Percentiles rank a stretch among this genome's conserved stretches.
phyloP scores from a whole-genome alignment of 2,797 vertebrate species.

The Hybognathus amarus region DNA sequence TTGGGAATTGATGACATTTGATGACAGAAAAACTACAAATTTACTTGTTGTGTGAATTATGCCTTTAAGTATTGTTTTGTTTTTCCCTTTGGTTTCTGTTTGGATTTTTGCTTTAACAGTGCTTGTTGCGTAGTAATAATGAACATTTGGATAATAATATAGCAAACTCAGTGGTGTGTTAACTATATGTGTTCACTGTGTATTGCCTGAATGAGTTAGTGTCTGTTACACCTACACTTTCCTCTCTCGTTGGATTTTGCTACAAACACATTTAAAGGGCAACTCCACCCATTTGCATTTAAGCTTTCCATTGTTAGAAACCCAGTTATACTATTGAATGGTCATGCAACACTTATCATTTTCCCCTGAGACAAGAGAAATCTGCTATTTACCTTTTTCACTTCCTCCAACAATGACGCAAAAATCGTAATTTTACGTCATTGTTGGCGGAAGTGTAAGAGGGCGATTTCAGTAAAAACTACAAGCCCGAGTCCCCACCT shows the following conservation, averaged over 20 bases:
- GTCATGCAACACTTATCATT: no score
- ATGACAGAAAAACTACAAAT: neutral
- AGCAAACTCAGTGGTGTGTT: neutral
- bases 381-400: no score
- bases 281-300: no score
- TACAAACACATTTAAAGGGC: neutral
- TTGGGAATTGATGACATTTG: neutral
- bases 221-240: neutral
- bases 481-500: no score
- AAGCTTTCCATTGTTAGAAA: no score
- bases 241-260: neutral
- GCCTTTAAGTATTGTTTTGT: neutral
- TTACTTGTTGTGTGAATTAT: neutral
- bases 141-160: neutral
- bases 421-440: no score
- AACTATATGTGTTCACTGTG: constrained; percentile 12
- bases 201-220: neutral
- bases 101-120: neutral
- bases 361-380: no score
- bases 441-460: no score
- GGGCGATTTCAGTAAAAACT: no score
- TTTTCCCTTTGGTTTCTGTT: neutral
- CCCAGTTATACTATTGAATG: no score
- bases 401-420: no score
- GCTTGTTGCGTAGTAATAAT: neutral